Evolutionary conservation across 2,113 vertebrate genomes (phyloP), one percentile per base, ranked within the genome.

Genomic region (Bombycilla garrulus): DNA sequence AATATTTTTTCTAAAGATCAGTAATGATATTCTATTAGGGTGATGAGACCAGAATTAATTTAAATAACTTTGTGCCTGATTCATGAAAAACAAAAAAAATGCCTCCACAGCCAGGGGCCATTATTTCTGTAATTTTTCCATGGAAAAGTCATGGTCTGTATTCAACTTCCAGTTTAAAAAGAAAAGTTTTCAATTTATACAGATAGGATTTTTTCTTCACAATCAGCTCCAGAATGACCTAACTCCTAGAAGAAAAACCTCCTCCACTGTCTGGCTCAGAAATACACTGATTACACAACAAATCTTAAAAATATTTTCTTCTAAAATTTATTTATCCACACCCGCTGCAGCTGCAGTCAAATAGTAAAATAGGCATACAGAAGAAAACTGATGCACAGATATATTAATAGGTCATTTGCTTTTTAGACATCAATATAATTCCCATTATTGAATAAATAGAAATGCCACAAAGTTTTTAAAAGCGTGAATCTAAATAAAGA

Each of bases 1-100:
- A 53, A 38, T 86, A 69, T 73, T 87, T 93, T 96, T 96, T 88
- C 80, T 92, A 95, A 88, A 93, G 79, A 79, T 71, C 54, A 95
- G 85, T 91, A 96, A 96, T 88, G 33, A 94, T 96, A 90, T 95
- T 93, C 58, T 97, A 81, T 93, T 96, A 94, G 51, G 62, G 77
- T 95, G 91, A 96, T 95, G 95, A 98, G 89, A 90, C 88, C 84
- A 95, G 92, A 97, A 97, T 96, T 97, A 94, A 96, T 97, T 97
- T 96, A 96, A 97, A 97, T 97, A 97, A 94, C 81, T 96, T 96
- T 84, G 72, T 88, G 84, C 29, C 81, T 91, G 88, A 96, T 95
- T 97, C 64, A 91, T 90, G 71, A 90, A 96, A 97, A 98, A 96
- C 65, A 96, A 93, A 95, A 94, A 97, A 96, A 96, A 95, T 86